Evolutionary conservation across 2,888 invertebrate genomes (phyloP).

Genomic region (Clistopyga incitator): DNA sequence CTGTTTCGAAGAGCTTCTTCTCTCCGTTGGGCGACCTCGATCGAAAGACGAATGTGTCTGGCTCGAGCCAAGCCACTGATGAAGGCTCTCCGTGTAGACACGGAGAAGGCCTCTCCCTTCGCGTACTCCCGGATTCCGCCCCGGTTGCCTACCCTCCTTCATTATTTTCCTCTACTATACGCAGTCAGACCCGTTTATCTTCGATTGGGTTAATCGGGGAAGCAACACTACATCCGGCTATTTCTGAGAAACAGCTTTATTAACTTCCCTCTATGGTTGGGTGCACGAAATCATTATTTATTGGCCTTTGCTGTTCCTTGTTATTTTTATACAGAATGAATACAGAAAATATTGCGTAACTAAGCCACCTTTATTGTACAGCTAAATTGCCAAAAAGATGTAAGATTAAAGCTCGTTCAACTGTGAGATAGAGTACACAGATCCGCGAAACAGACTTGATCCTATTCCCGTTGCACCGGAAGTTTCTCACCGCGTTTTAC

Average conservation of each 20-base stretch:
- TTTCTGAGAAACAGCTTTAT: conserved; percentile 37
- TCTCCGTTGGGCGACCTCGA: conserved; percentile 40
- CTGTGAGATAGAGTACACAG: not conserved
- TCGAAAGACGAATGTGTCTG: conserved; percentile 68
- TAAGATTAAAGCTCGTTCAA: not conserved
- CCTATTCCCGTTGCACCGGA: not conserved
- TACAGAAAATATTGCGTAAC: not conserved
- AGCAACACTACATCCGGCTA: conserved; percentile 29
- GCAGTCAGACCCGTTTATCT: conserved; percentile 28
- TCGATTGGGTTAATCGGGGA: conserved; percentile 17
- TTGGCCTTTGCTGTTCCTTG: not conserved
- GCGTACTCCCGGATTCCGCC: conserved; percentile 36
- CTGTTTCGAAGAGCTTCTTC: conserved; percentile 14
- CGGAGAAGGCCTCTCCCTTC: conserved; percentile 42
- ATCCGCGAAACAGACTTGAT: not conserved
- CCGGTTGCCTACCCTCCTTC: conserved; percentile 37
- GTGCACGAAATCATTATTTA: conserved; percentile 14
- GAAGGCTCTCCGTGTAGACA: conserved; percentile 30
- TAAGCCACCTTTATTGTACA: not conserved
- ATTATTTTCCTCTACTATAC: conserved; percentile 30
- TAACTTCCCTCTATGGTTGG: not conserved
- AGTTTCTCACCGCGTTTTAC: not conserved
- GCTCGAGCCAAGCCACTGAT: conserved; percentile 51
- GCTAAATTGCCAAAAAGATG: not conserved
- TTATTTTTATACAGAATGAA: not conserved